Conservation (phyloP, 2,113 vertebrate species). For the Gobius niger region DNA sequence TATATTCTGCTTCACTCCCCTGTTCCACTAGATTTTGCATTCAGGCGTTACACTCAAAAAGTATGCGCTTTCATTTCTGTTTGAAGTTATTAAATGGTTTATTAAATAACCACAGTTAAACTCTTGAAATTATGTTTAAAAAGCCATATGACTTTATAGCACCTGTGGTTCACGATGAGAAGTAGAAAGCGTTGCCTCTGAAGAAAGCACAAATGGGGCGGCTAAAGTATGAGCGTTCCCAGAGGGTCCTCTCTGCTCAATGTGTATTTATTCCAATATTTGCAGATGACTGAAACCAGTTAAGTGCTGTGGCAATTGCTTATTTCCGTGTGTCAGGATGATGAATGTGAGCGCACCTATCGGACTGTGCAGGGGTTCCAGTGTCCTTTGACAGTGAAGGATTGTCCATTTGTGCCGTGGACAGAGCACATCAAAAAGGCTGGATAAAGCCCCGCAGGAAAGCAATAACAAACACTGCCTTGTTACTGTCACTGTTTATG, state of each 20-base stretch:
- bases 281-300: constrained; percentile 72
- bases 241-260: constrained; percentile 49
- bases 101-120: too few relatives aligned
- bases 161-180: constrained; percentile 24
- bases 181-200: constrained; percentile 52
- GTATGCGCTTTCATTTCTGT: too few relatives aligned
- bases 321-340: constrained; percentile 75
- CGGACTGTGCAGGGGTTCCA: constrained; percentile 62
- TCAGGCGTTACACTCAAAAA: too few relatives aligned
- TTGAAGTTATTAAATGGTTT: too few relatives aligned
- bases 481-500: constrained; percentile 54
- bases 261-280: constrained; percentile 72
- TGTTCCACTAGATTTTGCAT: too few relatives aligned
- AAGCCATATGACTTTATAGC: constrained; percentile 18
- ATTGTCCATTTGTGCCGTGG: constrained; percentile 71
- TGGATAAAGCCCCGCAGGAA: constrained; percentile 60
- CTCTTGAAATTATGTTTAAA: too few relatives aligned
- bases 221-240: constrained; percentile 68
- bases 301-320: constrained; percentile 75
- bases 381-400: constrained; percentile 69
- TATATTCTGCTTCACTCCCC: too few relatives aligned
- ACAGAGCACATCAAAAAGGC: constrained; percentile 67
- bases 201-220: constrained; percentile 72
- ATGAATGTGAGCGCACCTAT: constrained; percentile 71
- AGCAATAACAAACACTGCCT: constrained; percentile 62